These are phyloP conservation scores for Trissolcus brochymenae DNA, from an alignment of 2,888 invertebrate species.

Conservation along the genomic window DNA sequence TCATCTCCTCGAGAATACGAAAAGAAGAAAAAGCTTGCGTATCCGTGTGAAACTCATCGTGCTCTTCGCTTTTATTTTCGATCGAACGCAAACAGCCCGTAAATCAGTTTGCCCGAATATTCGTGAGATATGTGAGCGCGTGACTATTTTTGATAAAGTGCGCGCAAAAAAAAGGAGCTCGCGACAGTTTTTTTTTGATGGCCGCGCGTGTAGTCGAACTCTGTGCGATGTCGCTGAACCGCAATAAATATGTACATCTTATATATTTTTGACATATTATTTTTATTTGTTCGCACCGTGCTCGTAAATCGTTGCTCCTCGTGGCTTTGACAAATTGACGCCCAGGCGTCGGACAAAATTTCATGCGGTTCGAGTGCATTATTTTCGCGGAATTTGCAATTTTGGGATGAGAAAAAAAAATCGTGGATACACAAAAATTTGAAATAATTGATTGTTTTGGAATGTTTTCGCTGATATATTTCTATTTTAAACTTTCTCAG, in stretches of 20 bases:
- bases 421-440: neutral
- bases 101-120: conserved; percentile 23
- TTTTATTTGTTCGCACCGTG: conserved; percentile 32
- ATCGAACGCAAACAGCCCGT: conserved; percentile 22
- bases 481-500: conserved; percentile 22
- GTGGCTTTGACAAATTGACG: conserved; percentile 26
- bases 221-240: conserved; percentile 28
- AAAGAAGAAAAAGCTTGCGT: conserved; percentile 7
- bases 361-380: conserved; percentile 13
- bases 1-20: conserved; percentile 6
- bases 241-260: conserved; percentile 31
- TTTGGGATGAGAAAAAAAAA: conserved; percentile 3
- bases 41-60: neutral
- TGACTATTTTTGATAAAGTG: conserved; percentile 33
- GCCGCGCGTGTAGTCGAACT: conserved; percentile 10
- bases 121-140: conserved; percentile 17
- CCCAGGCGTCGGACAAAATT: conserved; percentile 13
- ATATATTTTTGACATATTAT: conserved; percentile 36
- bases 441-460: conserved; percentile 19
- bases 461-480: conserved; percentile 36
- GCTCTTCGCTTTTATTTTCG: conserved; percentile 21
- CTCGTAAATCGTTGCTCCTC: conserved; percentile 10
- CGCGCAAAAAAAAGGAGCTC: conserved; percentile 8
- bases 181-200: conserved; percentile 17
- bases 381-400: conserved; percentile 13